These are phyloP conservation scores for Schlechtendalia chinensis DNA, from an alignment of 1,140 invertebrate genomes.

Conservation along the genomic window DNA sequence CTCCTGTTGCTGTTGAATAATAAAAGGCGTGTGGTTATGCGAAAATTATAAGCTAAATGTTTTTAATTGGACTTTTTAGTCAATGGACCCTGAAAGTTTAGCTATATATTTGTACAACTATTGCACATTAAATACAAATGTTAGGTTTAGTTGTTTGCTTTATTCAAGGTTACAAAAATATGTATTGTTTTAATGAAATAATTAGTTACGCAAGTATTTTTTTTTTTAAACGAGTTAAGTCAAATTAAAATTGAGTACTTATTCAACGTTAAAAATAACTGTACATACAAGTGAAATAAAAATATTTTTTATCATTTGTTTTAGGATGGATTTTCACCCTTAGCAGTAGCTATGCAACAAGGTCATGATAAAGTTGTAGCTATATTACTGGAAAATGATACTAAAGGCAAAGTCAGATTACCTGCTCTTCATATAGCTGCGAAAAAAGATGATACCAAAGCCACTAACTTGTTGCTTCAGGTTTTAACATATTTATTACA, in stretches of 20 bases:
- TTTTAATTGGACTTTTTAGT: slow-evolving; percentile 40
- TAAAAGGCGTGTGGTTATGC: slow-evolving; percentile 5
- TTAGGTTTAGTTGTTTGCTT: neutral
- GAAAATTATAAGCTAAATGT: slow-evolving; percentile 26
- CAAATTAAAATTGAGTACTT: neutral
- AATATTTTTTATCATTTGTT: slow-evolving; percentile 52
- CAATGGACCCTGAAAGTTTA: slow-evolving; percentile 22
- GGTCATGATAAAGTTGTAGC: slow-evolving; percentile 97
- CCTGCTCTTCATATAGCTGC: slow-evolving; percentile 97
- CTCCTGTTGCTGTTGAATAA: slow-evolving; percentile 35
- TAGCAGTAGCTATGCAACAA: slow-evolving; percentile 98
- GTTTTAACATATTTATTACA: slow-evolving; percentile 55
- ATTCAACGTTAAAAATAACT: neutral
- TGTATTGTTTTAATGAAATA: neutral
- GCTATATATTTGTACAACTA: neutral
- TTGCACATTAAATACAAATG: neutral
- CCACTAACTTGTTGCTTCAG: slow-evolving; percentile 85
- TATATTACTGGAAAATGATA: slow-evolving; percentile 92
- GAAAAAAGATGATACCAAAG: slow-evolving; percentile 98
- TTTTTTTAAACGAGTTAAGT: neutral
- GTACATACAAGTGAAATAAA: neutral
- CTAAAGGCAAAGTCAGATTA: slow-evolving; percentile 83
- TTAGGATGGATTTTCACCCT: slow-evolving; percentile 95
- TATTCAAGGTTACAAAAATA: slow-evolving; percentile 20
- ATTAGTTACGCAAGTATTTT: neutral